Base-by-base conservation (phyloP, 2,113 vertebrate genomes). In the Odobenus rosmarus region DNA sequence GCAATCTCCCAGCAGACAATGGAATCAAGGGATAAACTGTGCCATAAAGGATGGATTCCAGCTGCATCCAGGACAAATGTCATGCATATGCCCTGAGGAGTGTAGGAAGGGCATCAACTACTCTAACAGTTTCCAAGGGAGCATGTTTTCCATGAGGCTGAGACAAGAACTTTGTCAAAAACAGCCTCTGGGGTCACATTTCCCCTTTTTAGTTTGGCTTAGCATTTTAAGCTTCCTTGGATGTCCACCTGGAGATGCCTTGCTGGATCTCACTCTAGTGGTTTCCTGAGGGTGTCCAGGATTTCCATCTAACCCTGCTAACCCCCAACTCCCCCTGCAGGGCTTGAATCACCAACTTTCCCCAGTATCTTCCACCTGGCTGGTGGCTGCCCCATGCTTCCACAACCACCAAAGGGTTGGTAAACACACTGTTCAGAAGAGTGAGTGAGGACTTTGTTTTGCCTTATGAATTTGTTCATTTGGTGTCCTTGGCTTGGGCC, bases 401-500 rank as follows among this genome's bases (percentile, higher is more conserved):
- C 39, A 49, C 76, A 64, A 9, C 23, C 82, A 62, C 55, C 12
- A 42, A 91, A 88, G 16, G 49, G 11, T 36, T 49, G 46, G 42
- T 33, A 46, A 91, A 46, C 24, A 33, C 39, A 33, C 42, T 55
- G 67, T 61, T 51, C 71, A 28, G 95, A 96, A 95, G 81, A 72
- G 11, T 15, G 28, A 77, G 51, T 21, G 18, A 86, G 94, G 71
- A 80, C 51, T 23, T 69, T 64, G 0, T 57, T 97, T 97, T 94
- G 69, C 91, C 94, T 87, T 95, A 61, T 92, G 79, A 84, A 93
- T 97, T 97, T 94, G 94, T 62, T 96, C 98, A 0, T 94, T 90
- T 93, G 64, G 89, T 97, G 86, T 96, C 92, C 86, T 97, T 98
- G 95, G 86, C 31, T 97, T 96, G 85, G 97, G 83, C 84, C 88